Conservation (phyloP, 92 coral and sea anemone genomes). For the Desmophyllum pertusum region DNA sequence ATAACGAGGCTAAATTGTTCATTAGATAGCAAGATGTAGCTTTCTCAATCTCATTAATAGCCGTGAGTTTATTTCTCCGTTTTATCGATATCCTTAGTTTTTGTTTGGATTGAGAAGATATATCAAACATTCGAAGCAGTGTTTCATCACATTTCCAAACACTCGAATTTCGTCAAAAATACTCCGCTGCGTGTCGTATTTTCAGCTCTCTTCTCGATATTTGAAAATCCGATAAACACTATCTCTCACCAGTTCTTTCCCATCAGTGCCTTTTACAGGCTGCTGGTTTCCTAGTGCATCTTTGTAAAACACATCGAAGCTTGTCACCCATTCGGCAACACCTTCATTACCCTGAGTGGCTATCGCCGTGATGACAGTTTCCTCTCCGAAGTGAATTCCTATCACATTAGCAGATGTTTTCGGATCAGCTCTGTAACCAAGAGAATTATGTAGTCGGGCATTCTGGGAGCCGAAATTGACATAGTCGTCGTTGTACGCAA, state of each 20-base stretch:
- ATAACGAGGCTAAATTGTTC: no score
- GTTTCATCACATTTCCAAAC: no score
- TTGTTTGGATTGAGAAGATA: no score
- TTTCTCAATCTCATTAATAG: no score
- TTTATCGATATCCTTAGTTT: no score
- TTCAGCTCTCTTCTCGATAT: no score
- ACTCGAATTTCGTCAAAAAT: no score
- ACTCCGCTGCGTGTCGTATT: no score
- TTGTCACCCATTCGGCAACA: conserved; percentile 59
- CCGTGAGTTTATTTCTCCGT: no score
- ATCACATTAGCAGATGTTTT: conserved; percentile 10
- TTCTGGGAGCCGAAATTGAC: conserved; percentile 54
- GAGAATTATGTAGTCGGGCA: conserved; percentile 44
- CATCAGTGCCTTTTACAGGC: conserved; percentile 10
- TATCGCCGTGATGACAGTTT: conserved; percentile 56
- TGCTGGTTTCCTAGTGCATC: not conserved
- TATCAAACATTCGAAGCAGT: no score
- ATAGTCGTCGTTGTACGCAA: conserved; percentile 50
- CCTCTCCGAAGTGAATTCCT: conserved; percentile 41
- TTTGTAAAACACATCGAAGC: conserved; percentile 11
- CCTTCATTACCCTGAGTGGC: conserved; percentile 67
- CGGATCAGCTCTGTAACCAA: conserved; percentile 57
- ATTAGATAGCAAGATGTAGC: no score
- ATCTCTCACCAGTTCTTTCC: conserved; percentile 16
- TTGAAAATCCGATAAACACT: no score